A percentile compares a stretch with the other conserved stretches of the same genome.
Evolutionary conservation across 1,140 invertebrate species (phyloP).

Genomic region (Diprion similis): DNA sequence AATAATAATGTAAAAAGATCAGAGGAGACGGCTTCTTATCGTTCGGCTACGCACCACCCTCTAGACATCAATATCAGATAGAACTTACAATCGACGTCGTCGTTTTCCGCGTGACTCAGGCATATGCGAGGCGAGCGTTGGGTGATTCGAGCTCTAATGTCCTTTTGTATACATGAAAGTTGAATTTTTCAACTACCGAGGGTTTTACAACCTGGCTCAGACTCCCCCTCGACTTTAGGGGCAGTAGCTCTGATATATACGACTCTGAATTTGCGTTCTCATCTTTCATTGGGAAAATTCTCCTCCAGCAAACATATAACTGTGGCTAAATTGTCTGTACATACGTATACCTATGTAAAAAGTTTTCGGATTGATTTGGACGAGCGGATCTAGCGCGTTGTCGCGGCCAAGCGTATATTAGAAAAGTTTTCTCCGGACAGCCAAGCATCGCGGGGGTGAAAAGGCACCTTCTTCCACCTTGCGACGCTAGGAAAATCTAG

Average conservation of each 20-base stretch:
- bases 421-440: background rate
- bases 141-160: too few relatives aligned
- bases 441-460: background rate
- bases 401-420: background rate
- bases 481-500: background rate
- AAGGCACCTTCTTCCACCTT: background rate
- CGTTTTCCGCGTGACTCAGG: too few relatives aligned
- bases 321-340: background rate
- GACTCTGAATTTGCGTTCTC: too few relatives aligned
- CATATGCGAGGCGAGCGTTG: too few relatives aligned
- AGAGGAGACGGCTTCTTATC: background rate
- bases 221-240: too few relatives aligned
- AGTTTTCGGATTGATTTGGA: background rate
- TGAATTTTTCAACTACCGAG: too few relatives aligned
- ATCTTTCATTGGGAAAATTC: background rate
- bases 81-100: background rate
- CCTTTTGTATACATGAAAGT: too few relatives aligned
- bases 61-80: background rate
- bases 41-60: background rate
- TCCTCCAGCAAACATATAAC: background rate
- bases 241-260: too few relatives aligned
- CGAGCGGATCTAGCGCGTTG: background rate
- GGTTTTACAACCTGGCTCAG: too few relatives aligned
- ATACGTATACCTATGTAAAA: background rate
- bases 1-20: background rate